Evolutionary conservation across 2,888 invertebrate genomes (phyloP).

Genomic region (Teleogryllus oceanicus): DNA sequence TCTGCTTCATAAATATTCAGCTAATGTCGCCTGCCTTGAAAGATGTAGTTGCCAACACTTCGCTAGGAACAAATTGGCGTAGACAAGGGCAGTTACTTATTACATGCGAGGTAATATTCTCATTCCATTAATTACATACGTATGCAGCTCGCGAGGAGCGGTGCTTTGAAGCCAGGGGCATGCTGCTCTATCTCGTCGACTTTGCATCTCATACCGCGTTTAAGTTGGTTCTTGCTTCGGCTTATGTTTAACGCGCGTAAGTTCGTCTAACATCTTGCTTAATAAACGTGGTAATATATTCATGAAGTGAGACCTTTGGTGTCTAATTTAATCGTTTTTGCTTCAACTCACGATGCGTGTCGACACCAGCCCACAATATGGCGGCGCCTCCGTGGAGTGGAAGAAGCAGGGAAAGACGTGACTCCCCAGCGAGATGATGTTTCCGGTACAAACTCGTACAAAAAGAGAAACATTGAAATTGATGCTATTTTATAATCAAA

Average conservation of each 20-base stretch:
- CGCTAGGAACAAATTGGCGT: not conserved
- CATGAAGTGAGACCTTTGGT: constrained; percentile 3
- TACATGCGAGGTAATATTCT: constrained; percentile 9
- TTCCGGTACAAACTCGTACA: not conserved
- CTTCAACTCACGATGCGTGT: not conserved
- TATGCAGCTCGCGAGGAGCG: not conserved
- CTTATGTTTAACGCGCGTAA: not conserved
- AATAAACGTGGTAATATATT: constrained; percentile 9
- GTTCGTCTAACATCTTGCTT: constrained; percentile 18
- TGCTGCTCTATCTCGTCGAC: not conserved
- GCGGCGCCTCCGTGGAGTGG: not conserved
- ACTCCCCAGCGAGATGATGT: constrained; percentile 8
- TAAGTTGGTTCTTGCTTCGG: not conserved
- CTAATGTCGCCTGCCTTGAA: not conserved
- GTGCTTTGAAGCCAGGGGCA: not conserved
- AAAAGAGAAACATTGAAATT: constrained; percentile 18
- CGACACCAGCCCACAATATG: not conserved
- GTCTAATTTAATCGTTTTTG: constrained; percentile 18
- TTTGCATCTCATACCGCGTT: not conserved
- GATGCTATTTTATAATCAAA: constrained; percentile 18
- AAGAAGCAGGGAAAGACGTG: not conserved
- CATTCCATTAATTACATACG: constrained; percentile 8
- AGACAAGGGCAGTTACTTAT: constrained; percentile 7
- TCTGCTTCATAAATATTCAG: not conserved
- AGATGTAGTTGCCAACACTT: not conserved